Base-by-base conservation (phyloP, 2,888 invertebrate species). In the Stegophylla sp. region DNA sequence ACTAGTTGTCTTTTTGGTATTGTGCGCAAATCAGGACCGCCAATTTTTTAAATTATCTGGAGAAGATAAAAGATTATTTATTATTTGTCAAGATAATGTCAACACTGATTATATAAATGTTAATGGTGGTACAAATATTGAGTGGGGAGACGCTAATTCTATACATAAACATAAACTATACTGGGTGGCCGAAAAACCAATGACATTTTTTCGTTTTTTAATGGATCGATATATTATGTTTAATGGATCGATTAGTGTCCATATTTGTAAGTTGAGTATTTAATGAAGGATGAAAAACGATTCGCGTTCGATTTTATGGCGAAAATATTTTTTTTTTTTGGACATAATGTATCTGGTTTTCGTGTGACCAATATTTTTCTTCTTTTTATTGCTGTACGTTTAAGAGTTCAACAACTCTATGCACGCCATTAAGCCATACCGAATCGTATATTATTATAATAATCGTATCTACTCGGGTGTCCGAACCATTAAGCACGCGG, bases 351-450 rank as follows among this genome's bases (percentile, higher is more conserved):
- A 56, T 71, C 53, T 41, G 71, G 56, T 71, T 71, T 71, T 23
- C 15, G 17, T 71, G 41, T 23, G 12, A 41, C 20, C 53, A 12
- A n/a, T n/a, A n/a, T n/a, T n/a, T n/a, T n/a, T n/a, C n/a, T n/a
- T 41, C 34, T 56, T 56, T 66, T 71, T 71, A 71, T 71, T 23
- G 3, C 69, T 9, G 34, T n/a, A n/a, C 28, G 51, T n/a, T 71
- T 56, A 71, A 56, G 71, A 56, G 53, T 71, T 71, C 53, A 71
- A 71, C 53, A 71, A 71, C 41, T 41, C 20, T 15, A 53, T 71
- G 1, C 15, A 23, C 53, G 41, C 41, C 23, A 20, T 71, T 41
- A 71, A 53, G 34, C 3, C 15, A 20, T 53, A 28, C 71, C 53
- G 51, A 34, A 53, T 53, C n/a, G 28, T 53, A 4, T 53, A 2